Conservation (phyloP, 1,140 invertebrate species). For the Ephestia elutella region DNA sequence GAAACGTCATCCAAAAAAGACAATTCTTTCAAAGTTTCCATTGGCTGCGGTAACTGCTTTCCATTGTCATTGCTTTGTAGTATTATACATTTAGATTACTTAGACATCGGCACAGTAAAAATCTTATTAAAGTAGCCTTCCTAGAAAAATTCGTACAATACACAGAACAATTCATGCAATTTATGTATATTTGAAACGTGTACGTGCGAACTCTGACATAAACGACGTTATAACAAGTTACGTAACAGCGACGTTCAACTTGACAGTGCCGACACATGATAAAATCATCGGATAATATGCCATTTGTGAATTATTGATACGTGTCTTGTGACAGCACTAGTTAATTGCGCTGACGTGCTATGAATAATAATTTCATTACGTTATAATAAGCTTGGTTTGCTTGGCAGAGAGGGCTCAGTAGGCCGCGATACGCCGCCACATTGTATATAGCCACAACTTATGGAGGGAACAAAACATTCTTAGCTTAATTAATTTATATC, state of each 20-base stretch:
- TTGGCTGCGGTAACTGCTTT: no score
- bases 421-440: no score
- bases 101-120: no score
- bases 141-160: no score
- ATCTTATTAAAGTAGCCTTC: no score
- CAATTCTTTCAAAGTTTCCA: no score
- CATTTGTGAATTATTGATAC: slow-evolving; percentile 27
- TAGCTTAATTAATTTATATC: no score
- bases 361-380: slow-evolving; percentile 48
- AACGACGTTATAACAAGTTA: not conserved
- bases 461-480: not conserved
- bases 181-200: not conserved
- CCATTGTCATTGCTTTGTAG: no score
- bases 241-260: not conserved
- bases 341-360: slow-evolving; percentile 39
- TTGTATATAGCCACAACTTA: not conserved
- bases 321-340: slow-evolving; percentile 22
- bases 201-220: not conserved
- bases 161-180: no score
- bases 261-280: not conserved
- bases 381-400: slow-evolving; percentile 25
- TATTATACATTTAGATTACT: no score
- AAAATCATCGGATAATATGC: slow-evolving; percentile 15
- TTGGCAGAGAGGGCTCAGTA: not conserved
- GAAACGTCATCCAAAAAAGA: no score